Base-by-base conservation (phyloP, 1,140 invertebrate species). In the Polyergus mexicanus region DNA sequence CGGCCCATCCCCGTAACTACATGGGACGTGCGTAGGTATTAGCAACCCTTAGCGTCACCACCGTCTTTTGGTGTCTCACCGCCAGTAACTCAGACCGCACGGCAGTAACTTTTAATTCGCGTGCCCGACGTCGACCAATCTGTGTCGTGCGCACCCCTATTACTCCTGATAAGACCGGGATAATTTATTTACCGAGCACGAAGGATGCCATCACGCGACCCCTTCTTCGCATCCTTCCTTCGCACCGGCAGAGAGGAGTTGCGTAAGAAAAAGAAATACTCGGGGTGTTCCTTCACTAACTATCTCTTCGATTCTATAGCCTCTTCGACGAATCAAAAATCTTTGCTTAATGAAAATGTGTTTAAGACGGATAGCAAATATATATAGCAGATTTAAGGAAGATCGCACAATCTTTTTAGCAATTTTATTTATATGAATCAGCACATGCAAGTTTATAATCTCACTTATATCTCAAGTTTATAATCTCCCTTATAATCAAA, bases 31-130 rank as follows among this genome's bases (percentile, higher is more conserved):
- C 80, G 69, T 62, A 76, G 60, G 28, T 47, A 75, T 35, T 41
- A 35, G 16, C 25, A 32, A 81, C 66, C 66, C 41, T 81, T 51
- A n/a, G 16, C 16, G 16, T 60, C 68, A 6, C 65, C 35, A 60
- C n/a, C 41, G 65, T 84, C 62, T 78, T 89, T 85, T 76, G 4
- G 47, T 51, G 25, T 44, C 63, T 11, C 56, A 22, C 76, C 58
- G 32, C 35, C 38, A 32, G 51, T 66, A n/a, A 32, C 35, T n/a
- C 63, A 32, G 69, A 41, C 63, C 77, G 86, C 74, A 85, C 25
- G 71, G 83, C 84, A 89, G 91, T 94, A 94, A 95, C 92, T 94
- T 94, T 95, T 95, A 94, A 94, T 95, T 94, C 94, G 94, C 94
- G 94, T 95, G 94, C 92, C 90, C 92, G 91, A 90, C 89, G 92